phyloP scores from a whole-genome alignment of 2,113 vertebrate genomes.

The Picathartes gymnocephalus region DNA sequence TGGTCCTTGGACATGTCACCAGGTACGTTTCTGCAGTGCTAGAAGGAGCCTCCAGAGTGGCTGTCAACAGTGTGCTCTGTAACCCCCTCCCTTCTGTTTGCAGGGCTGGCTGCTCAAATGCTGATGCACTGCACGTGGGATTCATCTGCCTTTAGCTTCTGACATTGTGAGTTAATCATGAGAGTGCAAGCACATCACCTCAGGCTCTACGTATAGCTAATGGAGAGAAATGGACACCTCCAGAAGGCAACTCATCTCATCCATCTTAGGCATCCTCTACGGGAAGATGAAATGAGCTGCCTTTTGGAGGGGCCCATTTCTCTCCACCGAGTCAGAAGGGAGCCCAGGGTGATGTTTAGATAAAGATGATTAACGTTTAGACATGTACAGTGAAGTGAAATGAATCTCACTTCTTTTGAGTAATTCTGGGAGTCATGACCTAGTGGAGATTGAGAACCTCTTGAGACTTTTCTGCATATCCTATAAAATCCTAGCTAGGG shows the following conservation, averaged over 20 bases:
- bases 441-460: background rate
- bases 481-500: constrained; percentile 10
- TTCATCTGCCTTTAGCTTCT: constrained; percentile 46
- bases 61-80: background rate
- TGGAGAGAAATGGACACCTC: constrained; percentile 38
- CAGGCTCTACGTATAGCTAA: constrained; percentile 17
- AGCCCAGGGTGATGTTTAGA: background rate
- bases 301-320: constrained; percentile 18
- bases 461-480: background rate
- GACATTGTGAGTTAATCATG: constrained; percentile 42
- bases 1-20: background rate
- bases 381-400: background rate
- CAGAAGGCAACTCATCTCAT: constrained; percentile 26
- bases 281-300: background rate
- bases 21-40: background rate
- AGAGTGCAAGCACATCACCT: constrained; percentile 28
- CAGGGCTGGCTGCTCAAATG: constrained; percentile 10
- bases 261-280: background rate
- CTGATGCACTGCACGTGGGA: background rate
- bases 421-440: constrained; percentile 3
- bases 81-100: background rate
- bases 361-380: background rate
- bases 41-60: background rate
- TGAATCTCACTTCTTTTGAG: background rate
- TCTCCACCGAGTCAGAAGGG: background rate